Evolutionary conservation across 2,888 invertebrate genomes (phyloP).

Genomic region (Pharmacophagus antenor): DNA sequence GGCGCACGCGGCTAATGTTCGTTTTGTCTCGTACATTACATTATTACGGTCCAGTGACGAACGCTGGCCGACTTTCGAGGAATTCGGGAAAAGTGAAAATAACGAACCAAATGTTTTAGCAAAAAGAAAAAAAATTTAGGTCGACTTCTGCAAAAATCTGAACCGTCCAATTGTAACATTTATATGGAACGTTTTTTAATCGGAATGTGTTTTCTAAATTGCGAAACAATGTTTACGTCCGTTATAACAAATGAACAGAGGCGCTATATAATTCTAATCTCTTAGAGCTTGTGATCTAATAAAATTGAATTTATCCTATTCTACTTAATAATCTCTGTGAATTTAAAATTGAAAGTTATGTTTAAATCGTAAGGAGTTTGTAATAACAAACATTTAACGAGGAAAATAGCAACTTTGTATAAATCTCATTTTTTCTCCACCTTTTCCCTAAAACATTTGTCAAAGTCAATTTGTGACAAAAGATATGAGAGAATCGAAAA

Average conservation of each 20-base stretch:
- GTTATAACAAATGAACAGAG: background rate
- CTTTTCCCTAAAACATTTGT: too few relatives aligned
- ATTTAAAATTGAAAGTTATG: too few relatives aligned
- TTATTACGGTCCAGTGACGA: constrained; percentile 19
- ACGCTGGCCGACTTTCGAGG: constrained; percentile 23
- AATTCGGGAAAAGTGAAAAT: constrained; percentile 17
- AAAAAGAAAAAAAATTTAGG: constrained; percentile 2
- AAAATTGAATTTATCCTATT: too few relatives aligned
- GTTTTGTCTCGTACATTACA: constrained; percentile 18
- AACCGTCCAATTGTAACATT: background rate
- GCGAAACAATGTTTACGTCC: background rate
- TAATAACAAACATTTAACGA: too few relatives aligned
- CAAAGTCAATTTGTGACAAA: too few relatives aligned
- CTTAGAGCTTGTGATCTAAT: too few relatives aligned
- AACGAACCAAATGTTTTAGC: constrained; percentile 8
- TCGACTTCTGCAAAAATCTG: background rate
- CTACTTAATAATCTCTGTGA: too few relatives aligned
- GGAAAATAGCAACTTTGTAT: too few relatives aligned
- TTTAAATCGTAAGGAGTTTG: too few relatives aligned
- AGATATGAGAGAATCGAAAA: too few relatives aligned
- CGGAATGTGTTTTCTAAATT: background rate
- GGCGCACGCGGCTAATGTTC: constrained; percentile 16
- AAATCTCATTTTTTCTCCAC: too few relatives aligned
- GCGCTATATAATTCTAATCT: background rate
- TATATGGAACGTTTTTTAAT: background rate